Evolutionary conservation across 2,797 vertebrate genomes (phyloP), one percentile per base, ranked within the genome.

Genomic region (Pangasius djambal): DNA sequence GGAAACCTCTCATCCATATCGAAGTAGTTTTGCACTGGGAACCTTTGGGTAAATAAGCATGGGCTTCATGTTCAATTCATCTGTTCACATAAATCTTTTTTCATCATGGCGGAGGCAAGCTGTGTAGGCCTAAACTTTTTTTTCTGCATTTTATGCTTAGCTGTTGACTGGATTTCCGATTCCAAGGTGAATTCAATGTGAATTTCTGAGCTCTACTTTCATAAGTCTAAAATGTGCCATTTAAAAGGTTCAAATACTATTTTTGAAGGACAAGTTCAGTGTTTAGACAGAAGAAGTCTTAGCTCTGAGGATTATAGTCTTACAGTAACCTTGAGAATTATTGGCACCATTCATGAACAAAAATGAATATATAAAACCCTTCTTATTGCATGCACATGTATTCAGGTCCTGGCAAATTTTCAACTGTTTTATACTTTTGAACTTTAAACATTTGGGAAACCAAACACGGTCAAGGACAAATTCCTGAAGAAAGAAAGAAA

Each of bases 311-410:
- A 37, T 61, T 81, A 31, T n/a, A 59, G 16, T 81, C 52, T 34
- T 37, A 34, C 52, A 22, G 18, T 81, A 59, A 81, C 78, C 78
- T 59, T 59, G 78, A 34, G 52, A 59, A 34, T 61, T 61, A 25
- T 22, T 59, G 55, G 31, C 52, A 82, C n/a, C 15, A n/a, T n/a
- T 78, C 75, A 52, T 78, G 75, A 78, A 50, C 75, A 78, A 78
- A 78, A 55, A 31, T 55, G 2, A 52, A n/a, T 18, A 52, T 52
- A 31, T 78, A 55, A 78, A 55, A 78, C 3, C 8, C 1, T 22
- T 61, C 9, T 82, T 37, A 37, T 59, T 61, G 7, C 52, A 59
- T 2, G 0, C 9, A 22, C 18, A 34, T 79, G 77, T 55, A 55
- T 81, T 20, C 31, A 18, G 18, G 13, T 20, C 8, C 18, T 34